Base-by-base conservation (phyloP, 2,797 vertebrate species). In the Myripristis jacobus region DNA sequence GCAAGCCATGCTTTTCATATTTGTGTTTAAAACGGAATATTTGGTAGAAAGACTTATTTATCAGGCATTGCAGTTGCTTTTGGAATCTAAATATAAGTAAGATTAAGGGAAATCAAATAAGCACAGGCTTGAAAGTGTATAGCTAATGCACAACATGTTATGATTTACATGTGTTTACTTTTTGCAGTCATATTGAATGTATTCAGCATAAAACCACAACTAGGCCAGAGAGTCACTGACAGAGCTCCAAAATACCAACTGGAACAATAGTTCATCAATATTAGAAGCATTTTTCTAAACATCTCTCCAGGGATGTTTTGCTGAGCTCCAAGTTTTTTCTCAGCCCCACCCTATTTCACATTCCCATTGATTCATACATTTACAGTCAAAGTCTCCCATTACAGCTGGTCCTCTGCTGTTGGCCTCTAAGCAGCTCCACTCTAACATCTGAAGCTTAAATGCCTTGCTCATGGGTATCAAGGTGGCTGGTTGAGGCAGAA, bases 371-470 rank as follows among this genome's bases (percentile, higher is more conserved):
- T 31, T 7, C 29, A 31, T 8, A 36, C 34, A 36, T 36, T 8
- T 11, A 36, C 34, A 36, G 9, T 36, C 9, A 11, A 36, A 36
- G 34, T 12, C 12, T 36, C 34, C 34, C 34, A 36, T 1, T 36
- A 2, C 9, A 36, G 69, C 66, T 73, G 69, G 43, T 63, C 36
- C 64, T 84, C 77, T 60, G 52, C 48, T 66, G 27, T 55, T 36
- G 36, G 53, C 57, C 63, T 44, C 21, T 7, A 15, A 46, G 7
- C 16, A 57, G 52, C 41, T 73, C 52, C 22, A 22, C 2, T 11
- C 72, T 22, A 78, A 31, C 12, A 48, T 36, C 52, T 75, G 56
- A 75, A 79, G 57, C 55, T 68, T 72, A 61, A 69, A 71, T 63
- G 46, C 66, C 55, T 54, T 38, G 34, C 70, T 79, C 29, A 63